phyloP scores from a whole-genome alignment of 64 coral and sea anemone species.

The Montipora sp. region DNA sequence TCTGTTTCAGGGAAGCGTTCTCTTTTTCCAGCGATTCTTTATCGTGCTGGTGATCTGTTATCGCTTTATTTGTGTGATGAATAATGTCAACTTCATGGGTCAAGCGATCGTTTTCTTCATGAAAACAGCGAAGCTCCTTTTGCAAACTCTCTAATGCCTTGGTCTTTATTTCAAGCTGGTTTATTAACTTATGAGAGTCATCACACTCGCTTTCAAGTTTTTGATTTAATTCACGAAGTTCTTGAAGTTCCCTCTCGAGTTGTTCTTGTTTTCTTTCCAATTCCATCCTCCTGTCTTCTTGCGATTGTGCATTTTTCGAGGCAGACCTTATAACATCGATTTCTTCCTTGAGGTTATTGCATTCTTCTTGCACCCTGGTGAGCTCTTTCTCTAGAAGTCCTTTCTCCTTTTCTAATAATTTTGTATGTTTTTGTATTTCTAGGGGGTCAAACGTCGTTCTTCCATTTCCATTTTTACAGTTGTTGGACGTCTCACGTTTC shows the following conservation, averaged over 20 bases:
- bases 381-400: slow-evolving; percentile 35
- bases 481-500: not conserved
- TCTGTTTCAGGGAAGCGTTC: slow-evolving; percentile 13
- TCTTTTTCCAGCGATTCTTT: slow-evolving; percentile 36
- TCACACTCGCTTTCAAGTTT: slow-evolving; percentile 58
- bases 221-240: slow-evolving; percentile 49
- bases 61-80: slow-evolving; percentile 40
- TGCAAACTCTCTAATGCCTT: slow-evolving; percentile 35
- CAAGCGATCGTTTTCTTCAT: slow-evolving; percentile 40
- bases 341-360: slow-evolving; percentile 40
- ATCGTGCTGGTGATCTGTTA: slow-evolving; percentile 24
- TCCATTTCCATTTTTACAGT: not conserved
- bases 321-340: slow-evolving; percentile 36
- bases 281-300: slow-evolving; percentile 56
- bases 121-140: slow-evolving; percentile 47
- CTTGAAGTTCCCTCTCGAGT: slow-evolving; percentile 21
- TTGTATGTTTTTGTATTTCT: slow-evolving; percentile 38
- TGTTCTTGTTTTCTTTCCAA: slow-evolving; percentile 55
- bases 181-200: slow-evolving; percentile 54
- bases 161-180: slow-evolving; percentile 47
- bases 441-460: slow-evolving; percentile 3
- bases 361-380: slow-evolving; percentile 33
- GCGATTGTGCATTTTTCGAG: slow-evolving; percentile 30
- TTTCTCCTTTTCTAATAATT: slow-evolving; percentile 33
- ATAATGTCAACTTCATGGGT: slow-evolving; percentile 42